Percentiles rank a stretch among this genome's conserved stretches.
Evolutionary conservation across 1,140 invertebrate genomes (phyloP).

Genomic region (Hydropsyche tenuis): DNA sequence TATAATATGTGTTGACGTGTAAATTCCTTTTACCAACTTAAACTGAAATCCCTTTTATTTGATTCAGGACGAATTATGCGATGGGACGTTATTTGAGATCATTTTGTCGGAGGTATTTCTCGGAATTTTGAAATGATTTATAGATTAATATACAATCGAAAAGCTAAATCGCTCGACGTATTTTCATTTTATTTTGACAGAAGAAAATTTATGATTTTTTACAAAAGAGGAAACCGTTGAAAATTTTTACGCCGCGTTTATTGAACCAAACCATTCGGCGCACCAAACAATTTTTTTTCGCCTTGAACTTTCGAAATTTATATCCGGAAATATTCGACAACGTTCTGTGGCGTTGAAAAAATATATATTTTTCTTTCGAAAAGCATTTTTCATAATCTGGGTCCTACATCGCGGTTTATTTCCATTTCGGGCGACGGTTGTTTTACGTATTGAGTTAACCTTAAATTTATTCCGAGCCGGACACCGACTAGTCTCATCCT

Average conservation of each 20-base stretch:
- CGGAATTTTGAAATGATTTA: neutral
- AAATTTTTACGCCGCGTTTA: too few relatives aligned
- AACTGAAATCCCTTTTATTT: too few relatives aligned
- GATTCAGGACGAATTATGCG: too few relatives aligned
- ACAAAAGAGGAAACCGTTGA: neutral
- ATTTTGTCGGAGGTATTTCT: neutral
- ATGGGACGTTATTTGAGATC: neutral
- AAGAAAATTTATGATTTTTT: constrained; percentile 11
- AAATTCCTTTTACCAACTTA: too few relatives aligned
- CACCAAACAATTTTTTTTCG: too few relatives aligned
- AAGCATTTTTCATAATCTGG: constrained; percentile 13
- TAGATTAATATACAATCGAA: constrained; percentile 11
- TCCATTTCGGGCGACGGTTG: constrained; percentile 13
- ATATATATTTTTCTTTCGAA: neutral
- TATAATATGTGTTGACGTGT: too few relatives aligned
- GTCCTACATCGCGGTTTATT: constrained; percentile 12
- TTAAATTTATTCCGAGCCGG: constrained; percentile 16
- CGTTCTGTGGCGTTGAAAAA: neutral
- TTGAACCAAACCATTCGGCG: too few relatives aligned
- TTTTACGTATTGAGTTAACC: constrained; percentile 12
- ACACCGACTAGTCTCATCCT: neutral
- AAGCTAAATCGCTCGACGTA: neutral
- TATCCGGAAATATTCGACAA: neutral
- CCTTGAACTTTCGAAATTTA: too few relatives aligned
- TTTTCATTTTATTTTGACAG: neutral